Conservation (phyloP, 2,888 invertebrate species). For the Oegoconia quadripuncta region DNA sequence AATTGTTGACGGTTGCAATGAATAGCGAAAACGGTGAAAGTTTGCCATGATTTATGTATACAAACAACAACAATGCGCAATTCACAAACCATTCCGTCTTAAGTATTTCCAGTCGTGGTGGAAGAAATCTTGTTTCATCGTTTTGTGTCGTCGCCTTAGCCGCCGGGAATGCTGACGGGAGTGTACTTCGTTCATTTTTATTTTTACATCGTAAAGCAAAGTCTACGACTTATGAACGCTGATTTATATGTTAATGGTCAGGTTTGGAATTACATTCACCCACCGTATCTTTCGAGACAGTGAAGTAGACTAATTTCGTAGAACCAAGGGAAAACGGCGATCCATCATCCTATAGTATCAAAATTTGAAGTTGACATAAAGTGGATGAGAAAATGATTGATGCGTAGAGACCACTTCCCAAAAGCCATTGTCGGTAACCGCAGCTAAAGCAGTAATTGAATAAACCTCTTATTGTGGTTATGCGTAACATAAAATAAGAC, state of each 20-base stretch:
- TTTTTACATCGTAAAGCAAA: slow-evolving; percentile 54
- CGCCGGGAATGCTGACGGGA: slow-evolving; percentile 49
- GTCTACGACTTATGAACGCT: slow-evolving; percentile 50
- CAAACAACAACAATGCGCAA: slow-evolving; percentile 52
- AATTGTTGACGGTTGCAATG: slow-evolving; percentile 18
- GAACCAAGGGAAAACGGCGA: slow-evolving; percentile 40
- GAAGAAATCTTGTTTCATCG: slow-evolving; percentile 57
- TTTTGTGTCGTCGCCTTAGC: slow-evolving; percentile 60
- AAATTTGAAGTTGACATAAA: slow-evolving; percentile 75
- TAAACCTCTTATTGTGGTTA: slow-evolving; percentile 24
- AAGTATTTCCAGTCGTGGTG: slow-evolving; percentile 40
- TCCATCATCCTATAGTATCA: slow-evolving; percentile 71
- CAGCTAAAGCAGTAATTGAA: slow-evolving; percentile 48
- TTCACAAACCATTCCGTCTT: slow-evolving; percentile 50
- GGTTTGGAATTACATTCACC: slow-evolving; percentile 1
- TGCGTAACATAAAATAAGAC: not conserved
- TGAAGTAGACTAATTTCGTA: slow-evolving; percentile 16
- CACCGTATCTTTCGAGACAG: not conserved
- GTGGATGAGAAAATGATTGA: slow-evolving; percentile 76
- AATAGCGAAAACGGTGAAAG: slow-evolving; percentile 21
- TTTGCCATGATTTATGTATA: slow-evolving; percentile 31
- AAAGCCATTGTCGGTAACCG: slow-evolving; percentile 41
- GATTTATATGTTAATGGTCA: slow-evolving; percentile 40
- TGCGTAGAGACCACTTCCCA: slow-evolving; percentile 52
- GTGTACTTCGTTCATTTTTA: slow-evolving; percentile 43